Evolutionary conservation across 2,113 vertebrate species (phyloP).

Genomic region (Rostratula benghalensis): DNA sequence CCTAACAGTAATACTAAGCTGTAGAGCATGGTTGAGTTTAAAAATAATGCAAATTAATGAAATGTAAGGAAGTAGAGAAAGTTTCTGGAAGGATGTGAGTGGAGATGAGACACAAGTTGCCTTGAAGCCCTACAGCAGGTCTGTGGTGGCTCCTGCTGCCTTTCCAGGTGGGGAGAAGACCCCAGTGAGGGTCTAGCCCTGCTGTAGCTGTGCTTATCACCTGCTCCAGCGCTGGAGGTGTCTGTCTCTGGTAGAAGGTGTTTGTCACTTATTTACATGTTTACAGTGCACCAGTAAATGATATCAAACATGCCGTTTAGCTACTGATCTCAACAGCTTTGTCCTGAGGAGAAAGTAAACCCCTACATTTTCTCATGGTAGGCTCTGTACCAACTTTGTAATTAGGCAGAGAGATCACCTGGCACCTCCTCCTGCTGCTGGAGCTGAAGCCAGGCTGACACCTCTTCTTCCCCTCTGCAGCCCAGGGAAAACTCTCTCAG

Average conservation of each 20-base stretch:
- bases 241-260: not conserved
- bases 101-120: not conserved
- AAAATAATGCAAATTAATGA: not conserved
- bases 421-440: not conserved
- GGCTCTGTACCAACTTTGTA: not conserved
- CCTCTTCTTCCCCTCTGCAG: not conserved
- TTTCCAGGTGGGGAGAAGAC: not conserved
- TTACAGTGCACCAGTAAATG: not conserved
- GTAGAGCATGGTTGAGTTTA: not conserved
- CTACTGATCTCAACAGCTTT: not conserved
- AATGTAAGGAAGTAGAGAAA: not conserved
- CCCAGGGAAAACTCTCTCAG: not conserved
- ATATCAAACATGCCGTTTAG: not conserved
- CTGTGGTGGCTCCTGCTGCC: not conserved
- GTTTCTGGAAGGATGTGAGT: not conserved
- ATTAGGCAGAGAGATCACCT: not conserved
- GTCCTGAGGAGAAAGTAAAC: not conserved
- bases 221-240: not conserved
- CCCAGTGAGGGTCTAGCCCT: not conserved
- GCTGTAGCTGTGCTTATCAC: not conserved
- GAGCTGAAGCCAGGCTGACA: not conserved
- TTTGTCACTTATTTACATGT: not conserved
- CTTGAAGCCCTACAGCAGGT: not conserved
- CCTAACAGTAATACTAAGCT: not conserved
- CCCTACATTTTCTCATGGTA: not conserved